phyloP scores from a whole-genome alignment of 2,797 vertebrate genomes.

The Myotis findleyi region DNA sequence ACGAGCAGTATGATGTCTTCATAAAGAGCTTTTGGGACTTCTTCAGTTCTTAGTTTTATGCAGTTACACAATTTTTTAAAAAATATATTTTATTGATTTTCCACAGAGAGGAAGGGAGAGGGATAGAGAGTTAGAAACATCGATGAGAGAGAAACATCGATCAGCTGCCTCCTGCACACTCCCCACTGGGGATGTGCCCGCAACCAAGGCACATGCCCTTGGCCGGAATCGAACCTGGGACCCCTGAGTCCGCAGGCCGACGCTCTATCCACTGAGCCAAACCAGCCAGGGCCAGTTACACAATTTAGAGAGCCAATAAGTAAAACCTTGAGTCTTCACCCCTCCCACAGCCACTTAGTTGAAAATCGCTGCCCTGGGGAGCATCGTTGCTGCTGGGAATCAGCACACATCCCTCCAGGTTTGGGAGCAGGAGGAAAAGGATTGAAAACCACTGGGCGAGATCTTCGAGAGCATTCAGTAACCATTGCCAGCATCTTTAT shows the following conservation, averaged over 20 bases:
- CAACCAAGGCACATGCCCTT: no score
- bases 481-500: not conserved
- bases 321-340: not conserved
- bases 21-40: not conserved
- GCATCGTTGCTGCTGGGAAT: not conserved
- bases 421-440: not conserved
- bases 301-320: not conserved
- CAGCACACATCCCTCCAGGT: not conserved
- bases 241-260: no score
- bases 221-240: no score
- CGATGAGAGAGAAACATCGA: no score
- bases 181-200: no score
- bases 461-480: not conserved
- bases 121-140: no score
- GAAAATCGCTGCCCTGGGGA: not conserved
- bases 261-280: no score
- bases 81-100: no score
- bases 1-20: not conserved
- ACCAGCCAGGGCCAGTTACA: not conserved
- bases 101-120: no score
- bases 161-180: no score
- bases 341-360: not conserved
- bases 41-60: not conserved
- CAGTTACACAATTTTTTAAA: not conserved
- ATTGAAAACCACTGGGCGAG: not conserved